These are phyloP conservation scores for Sipha maydis DNA, from an alignment of 2,888 invertebrate species.

Conservation along the genomic window DNA sequence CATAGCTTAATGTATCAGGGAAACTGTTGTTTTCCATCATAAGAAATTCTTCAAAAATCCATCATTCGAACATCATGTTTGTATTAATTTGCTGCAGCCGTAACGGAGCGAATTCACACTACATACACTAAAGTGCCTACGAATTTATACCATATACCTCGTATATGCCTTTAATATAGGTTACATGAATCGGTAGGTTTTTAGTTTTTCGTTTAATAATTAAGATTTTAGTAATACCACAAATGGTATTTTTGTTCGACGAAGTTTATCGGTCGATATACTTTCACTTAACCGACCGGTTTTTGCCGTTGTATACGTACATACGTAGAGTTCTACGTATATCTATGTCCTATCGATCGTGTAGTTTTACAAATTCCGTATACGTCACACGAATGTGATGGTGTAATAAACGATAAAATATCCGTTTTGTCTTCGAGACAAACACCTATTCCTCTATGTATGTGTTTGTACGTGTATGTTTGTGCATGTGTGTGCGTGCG, in stretches of 20 bases:
- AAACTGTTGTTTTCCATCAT: background rate
- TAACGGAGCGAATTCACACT: no score
- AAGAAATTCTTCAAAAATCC: background rate
- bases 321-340: background rate
- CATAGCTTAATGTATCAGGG: background rate
- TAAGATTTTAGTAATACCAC: constrained; percentile 54
- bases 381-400: constrained; percentile 43
- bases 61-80: background rate
- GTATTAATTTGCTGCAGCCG: no score
- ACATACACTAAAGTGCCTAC: no score
- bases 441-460: background rate
- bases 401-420: constrained; percentile 53
- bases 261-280: constrained; percentile 56
- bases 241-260: constrained; percentile 58
- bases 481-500: no score
- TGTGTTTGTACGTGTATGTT: no score
- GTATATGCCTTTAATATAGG: no score
- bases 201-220: constrained; percentile 45
- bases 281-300: constrained; percentile 60
- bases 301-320: constrained; percentile 26
- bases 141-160: no score
- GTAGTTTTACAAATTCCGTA: constrained; percentile 57
- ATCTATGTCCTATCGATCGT: constrained; percentile 32
- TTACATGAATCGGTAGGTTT: no score
- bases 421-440: constrained; percentile 33